phyloP scores from a whole-genome alignment of 53 echinoderm and acorn worm genomes.

The Apostichopus leukothele region DNA sequence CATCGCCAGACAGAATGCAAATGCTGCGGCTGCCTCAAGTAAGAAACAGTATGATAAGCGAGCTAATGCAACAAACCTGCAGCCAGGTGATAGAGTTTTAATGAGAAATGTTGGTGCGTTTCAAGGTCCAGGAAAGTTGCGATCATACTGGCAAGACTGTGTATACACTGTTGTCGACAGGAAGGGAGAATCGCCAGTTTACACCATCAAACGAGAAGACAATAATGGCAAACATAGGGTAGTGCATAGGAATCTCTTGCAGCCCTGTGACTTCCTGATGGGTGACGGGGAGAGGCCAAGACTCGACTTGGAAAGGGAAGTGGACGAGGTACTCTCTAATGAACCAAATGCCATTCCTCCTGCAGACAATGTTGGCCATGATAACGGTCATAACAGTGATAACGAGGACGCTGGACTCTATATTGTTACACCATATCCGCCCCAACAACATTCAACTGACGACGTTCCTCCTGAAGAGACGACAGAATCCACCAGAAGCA shows the following conservation, averaged over 20 bases:
- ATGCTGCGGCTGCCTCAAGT: constrained; percentile 1
- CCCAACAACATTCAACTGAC: too few relatives aligned
- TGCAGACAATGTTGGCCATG: background rate
- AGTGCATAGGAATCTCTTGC: constrained; percentile 5
- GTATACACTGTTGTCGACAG: constrained; percentile 40
- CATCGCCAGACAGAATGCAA: background rate
- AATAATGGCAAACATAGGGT: constrained; percentile 47
- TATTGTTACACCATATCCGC: too few relatives aligned
- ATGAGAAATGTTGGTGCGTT: constrained; percentile 44
- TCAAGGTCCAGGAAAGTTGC: constrained; percentile 46
- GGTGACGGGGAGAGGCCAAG: background rate
- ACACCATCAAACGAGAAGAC: constrained; percentile 48
- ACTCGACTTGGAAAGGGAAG: constrained; percentile 2
- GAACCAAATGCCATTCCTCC: constrained; percentile 2
- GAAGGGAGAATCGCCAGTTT: constrained; percentile 51
- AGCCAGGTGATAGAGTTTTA: constrained; percentile 51
- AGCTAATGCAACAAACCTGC: background rate
- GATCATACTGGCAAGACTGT: constrained; percentile 27
- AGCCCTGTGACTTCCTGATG: constrained; percentile 30
- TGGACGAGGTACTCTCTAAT: constrained; percentile 2
- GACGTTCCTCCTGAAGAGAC: too few relatives aligned
- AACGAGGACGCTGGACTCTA: too few relatives aligned
- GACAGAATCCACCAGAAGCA: too few relatives aligned
- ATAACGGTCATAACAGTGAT: too few relatives aligned
- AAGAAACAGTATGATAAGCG: constrained; percentile 35